Base-by-base conservation (phyloP, 2,888 invertebrate species). In the Rhimphoctona megacephalus region DNA sequence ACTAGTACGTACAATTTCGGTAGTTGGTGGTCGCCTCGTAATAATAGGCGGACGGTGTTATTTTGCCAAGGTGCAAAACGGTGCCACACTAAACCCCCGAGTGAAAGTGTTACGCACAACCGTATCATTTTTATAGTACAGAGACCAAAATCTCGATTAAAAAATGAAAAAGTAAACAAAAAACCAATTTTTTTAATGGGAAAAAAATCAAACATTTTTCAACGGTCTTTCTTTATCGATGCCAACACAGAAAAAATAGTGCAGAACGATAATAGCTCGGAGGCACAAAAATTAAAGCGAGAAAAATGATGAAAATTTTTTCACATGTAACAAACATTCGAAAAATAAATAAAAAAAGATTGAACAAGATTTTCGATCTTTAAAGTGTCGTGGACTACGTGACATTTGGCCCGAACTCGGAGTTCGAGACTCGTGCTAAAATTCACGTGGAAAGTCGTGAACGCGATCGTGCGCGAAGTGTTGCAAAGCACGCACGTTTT, bases 401-500 rank as follows among this genome's bases (percentile, higher is more conserved):
- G 77, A 46, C 66, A 33, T 52, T 49, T 30, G 61, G 61, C 46
- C n/a, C 46, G 17, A 0, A 25, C 67, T 52, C 22, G 11, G 22
- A n/a, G 33, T n/a, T 69, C 46, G 22, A 25, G 46, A 19, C 49
- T 33, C 72, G 25, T 30, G 72, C 49, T 33, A 52, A 39, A 70
- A 78, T 66, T 33, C 70, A 72, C 73, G 78, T 78, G 81, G 78
- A 84, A 84, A 86, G 74, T 84, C 81, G 84, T 74, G 83, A 73
- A 64, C 73, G 79, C 81, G 81, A 86, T 86, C 86, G 81, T 86
- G 86, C 86, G 84, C 86, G 46, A 81, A 84, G 78, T 74, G 74
- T 81, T 86, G 86, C 86, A 76, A n/a, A 80, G 79, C 82, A 81
- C 86, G 81, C 84, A 84, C 86, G 76, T 86, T 86, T 86, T 80